Evolutionary conservation across 2,888 invertebrate species (phyloP), one percentile per base, ranked within the genome.

Genomic region (Pseudococcus longispinus): DNA sequence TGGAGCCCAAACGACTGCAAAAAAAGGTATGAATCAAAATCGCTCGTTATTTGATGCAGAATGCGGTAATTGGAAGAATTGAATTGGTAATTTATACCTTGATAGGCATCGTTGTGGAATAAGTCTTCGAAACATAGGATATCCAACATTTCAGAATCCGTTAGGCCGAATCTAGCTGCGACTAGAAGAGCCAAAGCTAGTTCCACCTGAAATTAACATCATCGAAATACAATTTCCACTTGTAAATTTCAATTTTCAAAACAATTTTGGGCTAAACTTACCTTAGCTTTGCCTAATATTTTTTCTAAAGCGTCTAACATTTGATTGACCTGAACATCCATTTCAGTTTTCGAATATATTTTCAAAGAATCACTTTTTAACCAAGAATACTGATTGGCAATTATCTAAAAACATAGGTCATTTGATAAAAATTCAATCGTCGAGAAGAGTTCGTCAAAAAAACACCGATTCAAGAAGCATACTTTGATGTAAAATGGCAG

Each of bases 141-240:
- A 89, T 94, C 95, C 89, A 95, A 91, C 90, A 96, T 94, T 92
- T 97, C 97, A 5, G 95, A 94, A 90, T 96, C 95, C 26, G 95
- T 94, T 80, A 97, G 92, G 2, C 97, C 97, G 90, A 95, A 93
- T 87, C 95, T 93, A 9, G 96, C 93, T 3, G 95, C 94, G 0
- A 95, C 93, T 87, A 96, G 91, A 88, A 96, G 92, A 2, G 95
- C 93, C 55, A 96, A 91, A 85, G 95, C 93, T 87, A 90, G 89
- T 85, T 89, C 90, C n/a, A 91, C 90, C 89, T 90, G 88, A 13
- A 80, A 37, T 6, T 2, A n/a, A 3, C 4, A 18, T 51, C 51
- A 8, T 51, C n/a, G 18, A 51, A 51, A n/a, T n/a, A 51, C 2
- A 51, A n/a, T 51, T 51, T 51, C 51, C 1, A 44, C 1, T 44